Percentiles rank a stretch among this genome's conserved stretches.
phyloP scores from a whole-genome alignment of 2,888 invertebrate genomes.

The Meiosimyza decipiens region DNA sequence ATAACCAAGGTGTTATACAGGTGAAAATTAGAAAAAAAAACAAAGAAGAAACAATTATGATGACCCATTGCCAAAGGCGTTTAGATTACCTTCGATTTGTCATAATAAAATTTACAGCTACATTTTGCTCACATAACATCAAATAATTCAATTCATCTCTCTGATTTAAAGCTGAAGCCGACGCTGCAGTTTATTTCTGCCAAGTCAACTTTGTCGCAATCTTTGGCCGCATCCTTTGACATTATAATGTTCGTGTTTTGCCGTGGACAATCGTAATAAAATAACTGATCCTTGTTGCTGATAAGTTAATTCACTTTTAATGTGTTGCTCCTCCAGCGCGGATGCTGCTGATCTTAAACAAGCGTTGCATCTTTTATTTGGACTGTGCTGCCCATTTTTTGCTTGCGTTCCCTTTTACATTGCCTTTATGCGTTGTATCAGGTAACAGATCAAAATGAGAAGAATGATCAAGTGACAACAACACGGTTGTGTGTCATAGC shows the following conservation, averaged over 20 bases:
- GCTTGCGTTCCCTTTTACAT: background rate
- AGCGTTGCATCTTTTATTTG: background rate
- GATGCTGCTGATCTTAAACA: conserved; percentile 16
- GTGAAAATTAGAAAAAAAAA: background rate
- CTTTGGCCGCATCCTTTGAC: conserved; percentile 58
- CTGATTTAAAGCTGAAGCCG: no score
- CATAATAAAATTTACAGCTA: no score
- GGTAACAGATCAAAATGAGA: conserved; percentile 47
- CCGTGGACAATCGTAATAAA: conserved; percentile 67
- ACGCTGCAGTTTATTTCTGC: no score
- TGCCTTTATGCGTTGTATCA: conserved; percentile 46
- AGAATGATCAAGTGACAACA: conserved; percentile 40
- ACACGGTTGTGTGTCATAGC: background rate
- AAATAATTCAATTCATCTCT: no score
- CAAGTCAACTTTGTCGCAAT: background rate
- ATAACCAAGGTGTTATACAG: background rate
- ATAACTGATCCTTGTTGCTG: conserved; percentile 68
- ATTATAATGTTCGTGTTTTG: conserved; percentile 67
- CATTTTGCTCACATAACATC: no score
- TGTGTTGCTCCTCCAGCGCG: conserved; percentile 55
- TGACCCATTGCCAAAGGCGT: no score
- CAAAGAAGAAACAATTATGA: no score
- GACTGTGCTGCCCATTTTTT: background rate
- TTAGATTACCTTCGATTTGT: no score
- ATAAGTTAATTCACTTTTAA: conserved; percentile 68